Conservation (phyloP, 2,888 invertebrate species). For the Tenthredo amoena region DNA sequence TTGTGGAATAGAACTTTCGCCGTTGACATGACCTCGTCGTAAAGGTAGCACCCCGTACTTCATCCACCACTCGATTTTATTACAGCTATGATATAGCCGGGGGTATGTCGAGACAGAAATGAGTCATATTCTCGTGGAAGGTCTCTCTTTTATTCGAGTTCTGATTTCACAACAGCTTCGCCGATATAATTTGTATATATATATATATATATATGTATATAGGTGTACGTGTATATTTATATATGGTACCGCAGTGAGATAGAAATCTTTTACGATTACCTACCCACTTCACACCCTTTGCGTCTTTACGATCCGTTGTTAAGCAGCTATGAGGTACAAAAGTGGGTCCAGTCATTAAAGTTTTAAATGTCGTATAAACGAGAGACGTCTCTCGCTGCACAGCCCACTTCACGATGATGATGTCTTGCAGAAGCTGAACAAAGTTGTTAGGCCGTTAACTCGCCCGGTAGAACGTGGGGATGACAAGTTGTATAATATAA, state of each 20-base stretch:
- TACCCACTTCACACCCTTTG: slow-evolving; percentile 19
- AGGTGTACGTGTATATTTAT: neutral
- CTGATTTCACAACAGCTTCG: slow-evolving; percentile 31
- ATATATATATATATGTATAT: neutral
- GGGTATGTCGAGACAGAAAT: neutral
- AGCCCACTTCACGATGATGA: neutral
- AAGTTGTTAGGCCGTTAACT: slow-evolving; percentile 27
- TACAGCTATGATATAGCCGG: slow-evolving; percentile 1
- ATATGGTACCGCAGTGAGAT: no score
- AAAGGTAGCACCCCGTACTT: slow-evolving; percentile 19
- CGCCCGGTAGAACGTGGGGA: neutral
- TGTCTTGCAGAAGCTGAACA: slow-evolving; percentile 35
- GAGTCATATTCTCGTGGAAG: neutral
- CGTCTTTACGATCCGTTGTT: slow-evolving; percentile 40
- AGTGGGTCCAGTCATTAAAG: slow-evolving; percentile 40
- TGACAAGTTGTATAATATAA: slow-evolving; percentile 22
- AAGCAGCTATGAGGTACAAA: slow-evolving; percentile 11
- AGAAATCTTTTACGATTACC: slow-evolving; percentile 41
- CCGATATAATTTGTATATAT: neutral
- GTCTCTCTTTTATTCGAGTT: neutral
- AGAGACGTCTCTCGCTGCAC: neutral
- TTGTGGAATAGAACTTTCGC: slow-evolving; percentile 11
- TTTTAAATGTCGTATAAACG: slow-evolving; percentile 34
- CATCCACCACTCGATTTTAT: slow-evolving; percentile 26
- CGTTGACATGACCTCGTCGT: slow-evolving; percentile 22